Percentiles rank a stretch among this genome's conserved stretches.
Conservation (phyloP, 1,140 invertebrate genomes). For the Drosophila oshimai region DNA sequence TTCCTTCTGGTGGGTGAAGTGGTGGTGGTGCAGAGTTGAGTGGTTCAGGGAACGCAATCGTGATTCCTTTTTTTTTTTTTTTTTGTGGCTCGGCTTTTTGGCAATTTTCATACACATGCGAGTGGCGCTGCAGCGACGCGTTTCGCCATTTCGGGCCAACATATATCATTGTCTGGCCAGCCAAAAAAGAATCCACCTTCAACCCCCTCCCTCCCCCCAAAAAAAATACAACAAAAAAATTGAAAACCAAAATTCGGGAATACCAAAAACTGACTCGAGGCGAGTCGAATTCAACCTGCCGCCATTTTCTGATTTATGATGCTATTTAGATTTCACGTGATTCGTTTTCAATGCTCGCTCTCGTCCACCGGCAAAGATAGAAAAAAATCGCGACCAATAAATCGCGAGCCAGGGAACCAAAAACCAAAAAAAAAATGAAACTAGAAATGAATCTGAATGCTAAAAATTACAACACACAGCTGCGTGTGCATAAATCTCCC, state of each 20-base stretch:
- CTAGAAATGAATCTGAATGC: conserved; percentile 52
- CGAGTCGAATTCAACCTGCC: conserved; percentile 70
- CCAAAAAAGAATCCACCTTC: conserved; percentile 12
- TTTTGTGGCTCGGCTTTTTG: conserved; percentile 33
- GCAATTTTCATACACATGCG: conserved; percentile 78
- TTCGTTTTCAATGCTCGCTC: conserved; percentile 76
- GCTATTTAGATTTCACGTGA: conserved; percentile 81
- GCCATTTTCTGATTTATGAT: conserved; percentile 80
- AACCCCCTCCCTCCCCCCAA: background rate
- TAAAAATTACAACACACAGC: conserved; percentile 80
- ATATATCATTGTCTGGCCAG: conserved; percentile 76
- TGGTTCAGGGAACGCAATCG: conserved; percentile 57
- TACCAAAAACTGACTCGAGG: conserved; percentile 51
- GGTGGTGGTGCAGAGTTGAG: conserved; percentile 16
- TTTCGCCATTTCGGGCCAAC: conserved; percentile 53
- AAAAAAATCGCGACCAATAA: conserved; percentile 74
- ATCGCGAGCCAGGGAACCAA: conserved; percentile 36
- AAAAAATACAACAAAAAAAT: conserved; percentile 7
- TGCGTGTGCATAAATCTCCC: conserved; percentile 76
- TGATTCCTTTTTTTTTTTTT: conserved; percentile 2
- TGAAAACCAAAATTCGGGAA: conserved; percentile 46
- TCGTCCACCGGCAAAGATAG: conserved; percentile 64
- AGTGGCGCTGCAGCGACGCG: conserved; percentile 52
- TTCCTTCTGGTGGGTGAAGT: background rate
- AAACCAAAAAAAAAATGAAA: conserved; percentile 40